Evolutionary conservation across 1,140 invertebrate genomes (phyloP).

Genomic region (Ditylenchus dipsaci): DNA sequence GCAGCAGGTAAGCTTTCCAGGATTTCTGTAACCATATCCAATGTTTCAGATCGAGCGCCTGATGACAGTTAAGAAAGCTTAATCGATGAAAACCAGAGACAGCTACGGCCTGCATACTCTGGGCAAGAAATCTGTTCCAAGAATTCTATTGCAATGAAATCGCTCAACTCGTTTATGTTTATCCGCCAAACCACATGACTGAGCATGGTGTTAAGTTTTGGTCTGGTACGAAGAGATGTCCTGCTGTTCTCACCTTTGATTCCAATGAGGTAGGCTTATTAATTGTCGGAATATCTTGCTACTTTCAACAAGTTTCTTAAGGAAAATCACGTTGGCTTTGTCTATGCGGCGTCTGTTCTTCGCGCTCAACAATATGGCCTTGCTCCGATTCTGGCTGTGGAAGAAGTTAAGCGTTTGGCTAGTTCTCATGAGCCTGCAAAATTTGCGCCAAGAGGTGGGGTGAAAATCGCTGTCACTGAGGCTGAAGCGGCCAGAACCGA

Average conservation of each 20-base stretch:
- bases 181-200: slow-evolving; percentile 73
- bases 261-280: slow-evolving; percentile 46
- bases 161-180: slow-evolving; percentile 89
- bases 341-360: slow-evolving; percentile 84
- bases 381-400: slow-evolving; percentile 68
- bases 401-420: slow-evolving; percentile 69
- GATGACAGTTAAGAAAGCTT: slow-evolving; percentile 80
- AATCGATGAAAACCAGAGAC: slow-evolving; percentile 73
- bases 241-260: slow-evolving; percentile 67
- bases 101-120: slow-evolving; percentile 81
- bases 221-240: slow-evolving; percentile 96
- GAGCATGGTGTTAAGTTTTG: slow-evolving; percentile 87
- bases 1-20: slow-evolving; percentile 35
- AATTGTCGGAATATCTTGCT: too few species aligned
- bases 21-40: too few species aligned
- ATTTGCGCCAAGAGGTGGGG: slow-evolving; percentile 83
- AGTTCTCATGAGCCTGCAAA: slow-evolving; percentile 68
- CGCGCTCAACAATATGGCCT: slow-evolving; percentile 85
- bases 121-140: slow-evolving; percentile 85
- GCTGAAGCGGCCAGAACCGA: slow-evolving; percentile 67
- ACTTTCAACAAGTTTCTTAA: too few species aligned
- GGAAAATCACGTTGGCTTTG: slow-evolving; percentile 76
- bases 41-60: slow-evolving; percentile 68
- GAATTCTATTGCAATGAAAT: slow-evolving; percentile 92
- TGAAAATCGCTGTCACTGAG: slow-evolving; percentile 94